phyloP scores from a whole-genome alignment of 2,113 vertebrate species.

The Strix uralensis region DNA sequence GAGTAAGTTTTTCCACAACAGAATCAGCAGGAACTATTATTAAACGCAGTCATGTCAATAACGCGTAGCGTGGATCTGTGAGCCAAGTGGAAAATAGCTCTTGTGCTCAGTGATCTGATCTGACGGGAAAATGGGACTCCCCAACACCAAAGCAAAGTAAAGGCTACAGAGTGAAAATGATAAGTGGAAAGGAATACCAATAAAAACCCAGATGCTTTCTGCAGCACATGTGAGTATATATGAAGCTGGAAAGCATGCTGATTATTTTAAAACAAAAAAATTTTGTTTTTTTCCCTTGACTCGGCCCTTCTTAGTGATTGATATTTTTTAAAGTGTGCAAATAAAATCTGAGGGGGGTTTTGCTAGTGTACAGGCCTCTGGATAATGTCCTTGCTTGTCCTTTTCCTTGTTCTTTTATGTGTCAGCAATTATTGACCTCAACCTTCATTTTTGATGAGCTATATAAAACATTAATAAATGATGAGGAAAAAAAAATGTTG shows the following conservation, averaged over 20 bases:
- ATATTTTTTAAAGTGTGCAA: background rate
- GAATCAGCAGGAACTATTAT: conserved; percentile 64
- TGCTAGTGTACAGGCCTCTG: background rate
- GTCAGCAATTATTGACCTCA: conserved; percentile 48
- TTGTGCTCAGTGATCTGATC: background rate
- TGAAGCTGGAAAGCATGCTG: background rate
- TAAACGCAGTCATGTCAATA: conserved; percentile 59
- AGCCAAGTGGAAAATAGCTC: conserved; percentile 46
- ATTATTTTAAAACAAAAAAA: background rate
- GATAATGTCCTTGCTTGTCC: conserved; percentile 21
- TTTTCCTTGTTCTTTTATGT: conserved; percentile 37
- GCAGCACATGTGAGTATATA: background rate
- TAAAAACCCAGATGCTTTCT: conserved; percentile 23
- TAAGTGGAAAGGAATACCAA: background rate
- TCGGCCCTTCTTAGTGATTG: background rate
- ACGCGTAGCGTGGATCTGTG: background rate
- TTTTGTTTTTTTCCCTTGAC: background rate
- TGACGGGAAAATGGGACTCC: background rate
- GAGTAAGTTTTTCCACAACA: conserved; percentile 64
- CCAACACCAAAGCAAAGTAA: background rate
- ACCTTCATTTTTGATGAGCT: conserved; percentile 47
- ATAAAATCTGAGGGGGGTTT: background rate
- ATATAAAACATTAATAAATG: conserved; percentile 50
- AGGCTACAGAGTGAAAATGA: background rate
- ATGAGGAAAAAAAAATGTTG: conserved; percentile 46